Evolutionary conservation across 2,113 vertebrate genomes (phyloP), one percentile per base, ranked within the genome.

Genomic region (Cathartes aura): DNA sequence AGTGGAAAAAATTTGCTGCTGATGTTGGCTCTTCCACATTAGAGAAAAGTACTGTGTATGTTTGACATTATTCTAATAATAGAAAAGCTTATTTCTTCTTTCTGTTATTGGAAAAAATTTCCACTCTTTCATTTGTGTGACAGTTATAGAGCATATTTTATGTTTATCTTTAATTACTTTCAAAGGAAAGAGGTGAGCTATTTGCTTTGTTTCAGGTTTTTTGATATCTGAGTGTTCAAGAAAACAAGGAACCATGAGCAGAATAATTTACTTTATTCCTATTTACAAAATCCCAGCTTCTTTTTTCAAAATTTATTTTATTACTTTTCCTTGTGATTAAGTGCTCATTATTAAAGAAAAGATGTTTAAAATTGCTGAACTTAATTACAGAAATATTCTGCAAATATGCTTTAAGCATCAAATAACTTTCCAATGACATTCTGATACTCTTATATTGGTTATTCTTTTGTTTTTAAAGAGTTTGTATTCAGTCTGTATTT

Each of bases 111-210:
- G 50, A 89, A n/a, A n/a, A n/a, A n/a, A n/a, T n/a, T 95, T 91
- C 55, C 16, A 48, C 14, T 72, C 19, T 80, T 88, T 62, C 24
- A 11, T 80, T 82, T 48, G 4, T 74, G 42, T 50, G 26, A 87
- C 26, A 81, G 48, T 67, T 92, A 55, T 29, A 64, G 17, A 76
- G 6, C 20, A 56, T 56, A 76, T 64, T 92, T 82, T 92, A 74
- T 53, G 13, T 90, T 89, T 91, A 82, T 79, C 42, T 95, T 87
- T 93, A 93, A 78, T 87, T 91, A 75, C 43, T 82, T 94, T 90
- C 40, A 79, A 63, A 64, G 23, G 36, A 90, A 86, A 75, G 52
- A 86, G 8, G 30, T 64, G 75, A 92, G n/a, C 13, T 94, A n/a
- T 89, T 93, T 82, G 12, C 16, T 82, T 32, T 82, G 14, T 72